Conservation (phyloP, 2,888 invertebrate species). For the Hydrotaea diabolus region DNA sequence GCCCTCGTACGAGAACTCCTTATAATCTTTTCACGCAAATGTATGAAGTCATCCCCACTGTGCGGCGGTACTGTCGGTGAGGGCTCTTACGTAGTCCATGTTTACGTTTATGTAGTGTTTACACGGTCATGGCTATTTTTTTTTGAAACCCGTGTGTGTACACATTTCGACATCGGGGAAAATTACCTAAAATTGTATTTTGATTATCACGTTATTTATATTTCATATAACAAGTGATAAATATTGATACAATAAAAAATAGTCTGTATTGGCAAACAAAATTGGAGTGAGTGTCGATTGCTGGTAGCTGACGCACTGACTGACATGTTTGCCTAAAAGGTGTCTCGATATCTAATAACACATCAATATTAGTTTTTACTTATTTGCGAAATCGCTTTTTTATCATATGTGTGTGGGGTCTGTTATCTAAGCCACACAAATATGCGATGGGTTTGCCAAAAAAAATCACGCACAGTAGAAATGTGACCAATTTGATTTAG, state of each 20-base stretch:
- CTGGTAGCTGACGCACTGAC: no score
- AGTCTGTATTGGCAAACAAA: no score
- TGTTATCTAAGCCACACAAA: conserved; percentile 7
- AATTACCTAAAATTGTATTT: background rate
- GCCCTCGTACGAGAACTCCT: no score
- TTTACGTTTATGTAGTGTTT: background rate
- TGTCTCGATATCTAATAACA: background rate
- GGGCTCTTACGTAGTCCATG: background rate
- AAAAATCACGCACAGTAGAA: background rate
- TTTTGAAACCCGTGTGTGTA: background rate
- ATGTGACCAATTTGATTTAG: background rate
- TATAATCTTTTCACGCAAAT: no score
- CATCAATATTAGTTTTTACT: background rate
- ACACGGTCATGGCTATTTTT: background rate
- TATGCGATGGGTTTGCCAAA: background rate
- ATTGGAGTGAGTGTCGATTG: background rate
- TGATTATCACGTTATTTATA: background rate
- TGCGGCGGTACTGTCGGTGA: no score
- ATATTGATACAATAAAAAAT: background rate
- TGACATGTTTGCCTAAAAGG: no score
- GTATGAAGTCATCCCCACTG: no score
- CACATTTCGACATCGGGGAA: background rate
- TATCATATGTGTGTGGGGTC: background rate
- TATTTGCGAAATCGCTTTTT: background rate
- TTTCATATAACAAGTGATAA: background rate